Base-by-base conservation (phyloP, 2,797 vertebrate species). In the Rhodeus uyekii region DNA sequence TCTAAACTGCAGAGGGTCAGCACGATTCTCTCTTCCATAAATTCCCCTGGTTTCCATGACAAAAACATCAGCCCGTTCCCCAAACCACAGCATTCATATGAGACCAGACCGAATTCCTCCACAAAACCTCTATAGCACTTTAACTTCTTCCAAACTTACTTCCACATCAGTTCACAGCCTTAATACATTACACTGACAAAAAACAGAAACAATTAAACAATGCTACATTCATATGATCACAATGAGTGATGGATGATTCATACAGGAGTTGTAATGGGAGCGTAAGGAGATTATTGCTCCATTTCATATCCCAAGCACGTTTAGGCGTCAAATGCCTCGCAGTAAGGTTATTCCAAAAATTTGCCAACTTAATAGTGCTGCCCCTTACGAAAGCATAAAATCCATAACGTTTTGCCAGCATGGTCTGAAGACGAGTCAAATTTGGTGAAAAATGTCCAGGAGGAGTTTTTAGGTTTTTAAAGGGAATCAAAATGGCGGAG, bases 1-100 rank as follows among this genome's bases (percentile, higher is more conserved):
- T n/a, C 67, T 72, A 67, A 55, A 73, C 74, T 58, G 79, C 38
- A 1, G 38, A 69, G 36, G 55, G 71, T 80, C 65, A 76, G 63
- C 32, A 78, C 8, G 32, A 42, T 39, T 64, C 63, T 38, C 39
- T 32, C 36, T 67, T 69, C n/a, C 22, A 79, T 61, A 53, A 69
- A 65, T 46, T 74, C 42, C 44, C 72, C 8, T 16, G 38, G 50
- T 48, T 27, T 53, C 58, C 29, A 8, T 2, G 42, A 65, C 32
- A 39, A 48, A 81, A 68, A 74, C 39, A 84, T 39, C 63, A 53
- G 39, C 32, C 32, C 3, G 5, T 48, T 81, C 36, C 24, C 19
- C 24, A 29, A 71, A 68, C 61, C 80, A 39, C 73, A 67, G 48
- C 63, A 58, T 64, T 81, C 58, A 81, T 29, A 53, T 22, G 38